Evolutionary conservation across 2,888 invertebrate species (phyloP).

Genomic region (Proisotoma minuta): DNA sequence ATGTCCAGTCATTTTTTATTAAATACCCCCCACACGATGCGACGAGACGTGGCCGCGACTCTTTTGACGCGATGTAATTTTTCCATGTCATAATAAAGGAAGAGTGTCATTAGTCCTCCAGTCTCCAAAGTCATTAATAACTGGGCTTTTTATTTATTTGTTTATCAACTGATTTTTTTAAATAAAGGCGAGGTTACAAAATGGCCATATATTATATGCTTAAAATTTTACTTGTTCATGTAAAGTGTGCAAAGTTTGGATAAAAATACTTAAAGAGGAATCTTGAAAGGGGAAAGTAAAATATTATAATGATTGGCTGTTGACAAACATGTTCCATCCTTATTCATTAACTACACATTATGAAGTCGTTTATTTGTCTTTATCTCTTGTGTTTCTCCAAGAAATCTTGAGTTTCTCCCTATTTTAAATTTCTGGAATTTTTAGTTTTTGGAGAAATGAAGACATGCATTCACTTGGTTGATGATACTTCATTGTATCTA

Average conservation of each 20-base stretch:
- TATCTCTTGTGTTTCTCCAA: background rate
- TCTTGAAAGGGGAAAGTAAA: conserved; percentile 14
- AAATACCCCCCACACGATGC: conserved; percentile 24
- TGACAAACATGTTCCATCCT: conserved; percentile 45
- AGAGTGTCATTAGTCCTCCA: conserved; percentile 21
- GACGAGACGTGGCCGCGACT: conserved; percentile 28
- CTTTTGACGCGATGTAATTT: conserved; percentile 23
- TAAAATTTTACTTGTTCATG: no score
- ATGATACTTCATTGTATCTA: no score
- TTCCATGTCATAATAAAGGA: conserved; percentile 25
- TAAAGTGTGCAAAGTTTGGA: no score
- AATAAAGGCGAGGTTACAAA: no score
- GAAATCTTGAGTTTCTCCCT: background rate
- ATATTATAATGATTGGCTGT: conserved; percentile 35
- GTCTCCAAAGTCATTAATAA: conserved; percentile 12
- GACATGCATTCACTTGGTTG: no score
- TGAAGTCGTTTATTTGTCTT: conserved; percentile 38
- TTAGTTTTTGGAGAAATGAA: no score
- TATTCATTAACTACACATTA: conserved; percentile 45
- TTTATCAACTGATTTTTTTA: background rate
- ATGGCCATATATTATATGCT: no score
- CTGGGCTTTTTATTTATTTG: conserved; percentile 1
- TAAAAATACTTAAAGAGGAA: no score
- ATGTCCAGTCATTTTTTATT: no score
- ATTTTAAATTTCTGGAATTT: conserved; percentile 5